Conservation (phyloP, 2,797 vertebrate species). For the Glyptemys insculpta region DNA sequence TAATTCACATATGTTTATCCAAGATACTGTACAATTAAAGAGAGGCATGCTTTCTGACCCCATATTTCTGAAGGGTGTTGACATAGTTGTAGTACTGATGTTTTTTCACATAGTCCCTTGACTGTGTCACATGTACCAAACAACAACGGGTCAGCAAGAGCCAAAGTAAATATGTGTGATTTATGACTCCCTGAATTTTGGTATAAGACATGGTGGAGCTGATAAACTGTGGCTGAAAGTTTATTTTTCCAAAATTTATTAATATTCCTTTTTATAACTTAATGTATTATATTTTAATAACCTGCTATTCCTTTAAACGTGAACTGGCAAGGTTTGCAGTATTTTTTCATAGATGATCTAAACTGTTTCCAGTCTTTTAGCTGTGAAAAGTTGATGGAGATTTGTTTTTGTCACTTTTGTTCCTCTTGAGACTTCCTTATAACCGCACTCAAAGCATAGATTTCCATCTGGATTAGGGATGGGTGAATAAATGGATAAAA, state of each 20-base stretch:
- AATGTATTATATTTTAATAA: neutral
- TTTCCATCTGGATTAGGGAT: neutral
- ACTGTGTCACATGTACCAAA: neutral
- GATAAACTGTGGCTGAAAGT: neutral
- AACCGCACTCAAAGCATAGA: accelerated
- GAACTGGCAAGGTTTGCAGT: neutral
- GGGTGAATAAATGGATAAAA: neutral
- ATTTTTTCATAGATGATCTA: neutral
- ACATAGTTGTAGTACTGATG: neutral
- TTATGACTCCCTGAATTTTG: neutral
- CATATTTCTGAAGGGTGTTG: neutral
- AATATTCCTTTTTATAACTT: neutral
- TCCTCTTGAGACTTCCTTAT: neutral
- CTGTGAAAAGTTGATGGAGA: neutral
- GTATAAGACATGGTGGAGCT: accelerated
- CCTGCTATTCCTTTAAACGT: neutral
- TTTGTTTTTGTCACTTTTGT: neutral
- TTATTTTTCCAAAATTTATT: neutral
- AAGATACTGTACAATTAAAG: neutral
- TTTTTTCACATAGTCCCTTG: neutral
- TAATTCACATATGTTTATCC: neutral
- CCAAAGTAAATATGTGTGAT: neutral
- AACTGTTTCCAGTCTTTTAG: neutral
- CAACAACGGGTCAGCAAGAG: neutral
- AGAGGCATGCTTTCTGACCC: neutral